These are phyloP conservation scores for Salvator merianae DNA, from an alignment of 2,113 vertebrate species.

Conservation along the genomic window DNA sequence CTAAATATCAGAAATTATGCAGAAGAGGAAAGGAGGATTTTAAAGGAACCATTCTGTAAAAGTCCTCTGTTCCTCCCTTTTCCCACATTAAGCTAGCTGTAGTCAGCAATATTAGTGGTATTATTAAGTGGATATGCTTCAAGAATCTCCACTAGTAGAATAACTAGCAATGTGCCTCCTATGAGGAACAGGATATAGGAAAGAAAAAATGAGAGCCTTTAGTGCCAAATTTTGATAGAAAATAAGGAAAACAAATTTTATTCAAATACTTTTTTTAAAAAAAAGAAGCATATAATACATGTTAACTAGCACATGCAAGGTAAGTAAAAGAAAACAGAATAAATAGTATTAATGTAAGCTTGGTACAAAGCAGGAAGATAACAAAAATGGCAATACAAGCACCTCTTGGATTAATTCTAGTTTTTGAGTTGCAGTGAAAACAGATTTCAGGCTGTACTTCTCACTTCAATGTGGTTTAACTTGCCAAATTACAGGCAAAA, in stretches of 20 bases:
- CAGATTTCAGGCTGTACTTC: not conserved
- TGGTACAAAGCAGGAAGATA: conserved; percentile 23
- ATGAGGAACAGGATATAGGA: not conserved
- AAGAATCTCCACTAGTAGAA: not conserved
- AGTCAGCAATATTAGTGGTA: not conserved
- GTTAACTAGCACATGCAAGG: conserved; percentile 43
- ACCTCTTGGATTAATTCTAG: conserved; percentile 56
- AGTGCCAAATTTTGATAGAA: not conserved
- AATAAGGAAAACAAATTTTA: not conserved
- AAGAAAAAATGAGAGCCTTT: not conserved
- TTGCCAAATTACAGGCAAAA: not conserved
- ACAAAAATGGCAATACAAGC: conserved; percentile 47
- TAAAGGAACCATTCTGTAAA: no score
- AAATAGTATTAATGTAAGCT: conserved; percentile 9
- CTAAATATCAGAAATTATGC: not conserved
- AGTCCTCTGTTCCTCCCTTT: not conserved
- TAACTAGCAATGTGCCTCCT: not conserved
- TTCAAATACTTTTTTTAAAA: not conserved
- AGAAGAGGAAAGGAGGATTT: not conserved
- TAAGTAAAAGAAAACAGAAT: not conserved
- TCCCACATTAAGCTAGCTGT: not conserved
- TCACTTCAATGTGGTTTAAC: conserved; percentile 28
- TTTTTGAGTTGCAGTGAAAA: conserved; percentile 23
- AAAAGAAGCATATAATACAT: conserved; percentile 1
- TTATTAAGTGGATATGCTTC: not conserved